phyloP scores from a whole-genome alignment of 2,797 vertebrate species.

The Sebastes diploproa region DNA sequence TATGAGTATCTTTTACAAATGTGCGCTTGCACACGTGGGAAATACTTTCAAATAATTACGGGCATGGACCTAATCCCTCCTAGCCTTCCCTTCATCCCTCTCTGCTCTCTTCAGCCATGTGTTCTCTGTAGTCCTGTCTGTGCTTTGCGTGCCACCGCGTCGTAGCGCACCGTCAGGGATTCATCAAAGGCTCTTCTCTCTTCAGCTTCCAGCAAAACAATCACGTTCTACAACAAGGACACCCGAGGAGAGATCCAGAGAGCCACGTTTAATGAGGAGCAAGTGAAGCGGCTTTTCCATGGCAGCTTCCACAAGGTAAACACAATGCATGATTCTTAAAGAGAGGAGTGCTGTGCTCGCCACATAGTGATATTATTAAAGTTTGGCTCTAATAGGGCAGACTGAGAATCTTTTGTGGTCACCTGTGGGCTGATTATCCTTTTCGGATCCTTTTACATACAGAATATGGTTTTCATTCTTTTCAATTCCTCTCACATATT shows the following conservation, averaged over 20 bases:
- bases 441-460: not conserved
- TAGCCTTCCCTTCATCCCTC: slow-evolving; percentile 20
- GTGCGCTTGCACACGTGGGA: slow-evolving; percentile 15
- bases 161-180: slow-evolving; percentile 51
- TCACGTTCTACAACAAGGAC: slow-evolving; percentile 98
- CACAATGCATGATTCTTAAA: slow-evolving; percentile 17
- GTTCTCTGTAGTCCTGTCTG: slow-evolving; percentile 51
- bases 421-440: not conserved
- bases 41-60: slow-evolving; percentile 44
- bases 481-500: slow-evolving; percentile 13
- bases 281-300: slow-evolving; percentile 94
- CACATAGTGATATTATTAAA: slow-evolving; percentile 26
- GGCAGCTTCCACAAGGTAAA: slow-evolving; percentile 99
- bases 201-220: slow-evolving; percentile 92
- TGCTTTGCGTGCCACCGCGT: slow-evolving; percentile 60
- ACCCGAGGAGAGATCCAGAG: slow-evolving; percentile 92
- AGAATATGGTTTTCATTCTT: slow-evolving; percentile 12
- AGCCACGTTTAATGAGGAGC: slow-evolving; percentile 90
- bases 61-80: slow-evolving; percentile 39
- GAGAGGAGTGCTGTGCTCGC: not conserved
- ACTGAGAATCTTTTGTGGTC: slow-evolving; percentile 2
- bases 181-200: slow-evolving; percentile 68
- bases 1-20: slow-evolving; percentile 23
- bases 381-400: not conserved
- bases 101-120: slow-evolving; percentile 41